phyloP scores from a whole-genome alignment of 1,140 invertebrate species.

The Polypedilum vanderplanki region DNA sequence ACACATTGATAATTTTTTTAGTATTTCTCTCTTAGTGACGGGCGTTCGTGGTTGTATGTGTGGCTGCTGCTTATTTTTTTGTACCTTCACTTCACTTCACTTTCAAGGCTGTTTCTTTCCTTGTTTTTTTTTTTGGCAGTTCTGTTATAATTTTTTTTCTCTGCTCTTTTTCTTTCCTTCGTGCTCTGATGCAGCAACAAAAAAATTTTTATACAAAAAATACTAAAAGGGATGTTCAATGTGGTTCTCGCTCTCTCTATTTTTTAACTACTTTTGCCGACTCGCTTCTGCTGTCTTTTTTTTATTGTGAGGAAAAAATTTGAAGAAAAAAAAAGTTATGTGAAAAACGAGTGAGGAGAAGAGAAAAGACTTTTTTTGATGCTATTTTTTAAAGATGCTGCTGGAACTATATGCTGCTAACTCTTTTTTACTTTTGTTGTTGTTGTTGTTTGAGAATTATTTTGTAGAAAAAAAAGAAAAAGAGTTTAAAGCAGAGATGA shows the following conservation, averaged over 20 bases:
- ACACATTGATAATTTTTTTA: not conserved
- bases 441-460: not conserved
- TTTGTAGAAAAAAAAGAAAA: constrained; percentile 3
- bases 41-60: not conserved
- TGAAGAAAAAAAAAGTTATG: too few species aligned
- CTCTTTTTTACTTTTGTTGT: not conserved
- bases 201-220: too few species aligned
- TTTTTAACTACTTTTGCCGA: too few species aligned
- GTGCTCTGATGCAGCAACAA: too few species aligned
- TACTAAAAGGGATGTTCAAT: too few species aligned
- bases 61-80: not conserved
- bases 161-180: too few species aligned
- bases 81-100: constrained; percentile 1
- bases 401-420: not conserved
- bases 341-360: not conserved
- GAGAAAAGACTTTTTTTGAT: not conserved
- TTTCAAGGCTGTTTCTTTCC: constrained; percentile 12
- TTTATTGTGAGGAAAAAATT: not conserved
- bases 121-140: not conserved
- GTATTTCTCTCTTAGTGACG: not conserved
- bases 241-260: too few species aligned
- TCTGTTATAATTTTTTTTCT: too few species aligned
- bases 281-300: not conserved
- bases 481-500: not conserved
- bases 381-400: not conserved